A percentile compares a stretch with the other conserved stretches of the same genome.
phyloP scores from a whole-genome alignment of 2,888 invertebrate species.

The Tenodera sinensis region DNA sequence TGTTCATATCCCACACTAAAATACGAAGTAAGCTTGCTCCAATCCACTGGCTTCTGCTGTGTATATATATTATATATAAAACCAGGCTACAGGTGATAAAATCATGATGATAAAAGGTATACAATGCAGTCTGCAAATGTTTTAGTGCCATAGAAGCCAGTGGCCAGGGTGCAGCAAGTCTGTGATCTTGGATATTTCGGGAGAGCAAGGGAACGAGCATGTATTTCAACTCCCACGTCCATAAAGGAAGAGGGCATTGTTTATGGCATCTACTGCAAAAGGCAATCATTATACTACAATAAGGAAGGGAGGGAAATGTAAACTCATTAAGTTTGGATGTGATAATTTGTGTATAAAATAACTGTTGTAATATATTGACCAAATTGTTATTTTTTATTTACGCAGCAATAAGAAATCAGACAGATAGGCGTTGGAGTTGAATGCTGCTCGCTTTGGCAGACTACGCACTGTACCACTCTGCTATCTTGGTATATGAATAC shows the following conservation, averaged over 20 bases:
- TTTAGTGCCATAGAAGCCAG: not conserved
- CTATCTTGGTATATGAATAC: constrained; percentile 12
- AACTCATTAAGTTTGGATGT: not conserved
- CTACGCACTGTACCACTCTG: constrained; percentile 27
- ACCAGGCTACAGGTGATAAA: not conserved
- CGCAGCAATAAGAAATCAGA: not conserved
- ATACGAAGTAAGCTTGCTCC: not conserved
- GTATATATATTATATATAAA: not conserved
- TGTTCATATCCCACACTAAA: not conserved
- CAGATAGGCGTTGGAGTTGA: not conserved
- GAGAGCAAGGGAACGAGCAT: not conserved
- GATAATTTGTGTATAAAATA: not conserved
- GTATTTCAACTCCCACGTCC: not conserved
- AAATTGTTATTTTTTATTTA: not conserved
- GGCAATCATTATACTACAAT: not conserved
- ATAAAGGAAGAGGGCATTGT: not conserved
- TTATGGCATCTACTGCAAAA: not conserved
- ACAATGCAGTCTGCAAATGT: not conserved
- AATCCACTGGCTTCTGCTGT: not conserved
- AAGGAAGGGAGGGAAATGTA: not conserved
- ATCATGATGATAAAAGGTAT: not conserved
- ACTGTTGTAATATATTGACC: not conserved
- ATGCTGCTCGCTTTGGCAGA: not conserved
- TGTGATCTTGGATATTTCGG: constrained; percentile 15
- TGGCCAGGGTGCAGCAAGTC: constrained; percentile 10